These are phyloP conservation scores for Chironomus striatipennis DNA, from an alignment of 1,140 invertebrate genomes.

Conservation along the genomic window DNA sequence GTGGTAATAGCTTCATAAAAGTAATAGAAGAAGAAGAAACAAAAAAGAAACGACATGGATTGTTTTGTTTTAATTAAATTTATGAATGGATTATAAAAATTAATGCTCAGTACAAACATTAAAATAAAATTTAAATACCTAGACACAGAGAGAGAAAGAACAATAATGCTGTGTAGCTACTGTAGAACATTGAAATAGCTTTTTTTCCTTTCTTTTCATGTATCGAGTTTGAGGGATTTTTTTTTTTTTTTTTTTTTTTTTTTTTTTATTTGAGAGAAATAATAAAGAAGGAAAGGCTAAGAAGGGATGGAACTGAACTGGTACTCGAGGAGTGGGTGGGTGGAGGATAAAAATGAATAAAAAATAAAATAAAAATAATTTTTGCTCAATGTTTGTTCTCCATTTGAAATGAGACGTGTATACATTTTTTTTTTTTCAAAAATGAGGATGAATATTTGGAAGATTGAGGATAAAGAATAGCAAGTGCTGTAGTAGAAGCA, in stretches of 20 bases:
- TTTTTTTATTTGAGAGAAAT: not conserved
- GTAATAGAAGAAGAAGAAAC: slow-evolving; percentile 25
- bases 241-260: not conserved
- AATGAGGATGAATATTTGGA: too few species aligned
- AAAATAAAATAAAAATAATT: too few species aligned
- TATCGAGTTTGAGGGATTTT: not conserved
- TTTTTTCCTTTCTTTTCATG: not conserved
- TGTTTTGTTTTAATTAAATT: slow-evolving; percentile 22
- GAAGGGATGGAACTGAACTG: too few species aligned
- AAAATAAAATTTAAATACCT: slow-evolving; percentile 24
- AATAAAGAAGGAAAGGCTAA: not conserved
- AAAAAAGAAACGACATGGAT: slow-evolving; percentile 17
- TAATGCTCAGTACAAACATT: slow-evolving; percentile 23
- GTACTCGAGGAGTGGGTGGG: too few species aligned
- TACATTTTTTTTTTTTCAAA: not conserved
- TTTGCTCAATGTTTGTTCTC: too few species aligned
- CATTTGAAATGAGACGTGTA: not conserved
- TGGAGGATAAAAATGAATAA: too few species aligned
- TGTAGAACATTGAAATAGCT: not conserved
- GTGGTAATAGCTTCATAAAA: not conserved
- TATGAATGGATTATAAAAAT: slow-evolving; percentile 24
- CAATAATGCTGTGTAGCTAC: too few species aligned
- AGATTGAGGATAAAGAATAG: too few species aligned
- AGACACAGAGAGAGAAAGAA: not conserved
- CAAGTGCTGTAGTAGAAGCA: not conserved